Conservation (phyloP, 2,888 invertebrate genomes). For the Endotricha flammealis region DNA sequence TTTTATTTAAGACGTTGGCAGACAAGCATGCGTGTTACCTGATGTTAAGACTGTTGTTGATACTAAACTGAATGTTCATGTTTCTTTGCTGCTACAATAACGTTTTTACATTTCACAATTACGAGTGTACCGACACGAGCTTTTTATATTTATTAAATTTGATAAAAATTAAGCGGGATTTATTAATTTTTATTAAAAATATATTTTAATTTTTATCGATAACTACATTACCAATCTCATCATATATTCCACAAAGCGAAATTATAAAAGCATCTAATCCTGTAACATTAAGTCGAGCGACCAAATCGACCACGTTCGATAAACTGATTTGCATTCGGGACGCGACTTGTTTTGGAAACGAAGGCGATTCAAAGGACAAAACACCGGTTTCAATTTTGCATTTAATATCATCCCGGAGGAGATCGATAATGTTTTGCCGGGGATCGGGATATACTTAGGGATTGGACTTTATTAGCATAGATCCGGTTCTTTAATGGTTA, state of each 20-base stretch:
- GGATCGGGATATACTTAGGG: slow-evolving; percentile 4
- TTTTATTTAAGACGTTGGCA: no score
- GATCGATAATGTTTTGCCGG: slow-evolving; percentile 18
- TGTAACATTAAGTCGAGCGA: not conserved
- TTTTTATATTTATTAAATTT: no score
- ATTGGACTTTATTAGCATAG: slow-evolving; percentile 6
- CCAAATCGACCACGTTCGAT: slow-evolving; percentile 15
- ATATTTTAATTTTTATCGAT: no score
- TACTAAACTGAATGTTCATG: no score
- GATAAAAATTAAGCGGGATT: no score
- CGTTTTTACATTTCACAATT: no score
- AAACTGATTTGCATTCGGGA: slow-evolving; percentile 41
- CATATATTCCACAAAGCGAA: not conserved
- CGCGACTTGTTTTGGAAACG: slow-evolving; percentile 41
- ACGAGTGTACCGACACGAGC: no score
- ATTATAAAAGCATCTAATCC: not conserved
- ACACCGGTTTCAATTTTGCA: slow-evolving; percentile 44
- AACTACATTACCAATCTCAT: no score
- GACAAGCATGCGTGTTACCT: no score
- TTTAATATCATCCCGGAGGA: slow-evolving; percentile 30
- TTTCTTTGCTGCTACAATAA: no score
- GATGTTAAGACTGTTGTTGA: no score
- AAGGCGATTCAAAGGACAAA: slow-evolving; percentile 36
- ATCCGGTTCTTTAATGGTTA: not conserved
- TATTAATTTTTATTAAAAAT: no score